phyloP scores from a whole-genome alignment of 2,797 vertebrate genomes.

The Ispidina picta region DNA sequence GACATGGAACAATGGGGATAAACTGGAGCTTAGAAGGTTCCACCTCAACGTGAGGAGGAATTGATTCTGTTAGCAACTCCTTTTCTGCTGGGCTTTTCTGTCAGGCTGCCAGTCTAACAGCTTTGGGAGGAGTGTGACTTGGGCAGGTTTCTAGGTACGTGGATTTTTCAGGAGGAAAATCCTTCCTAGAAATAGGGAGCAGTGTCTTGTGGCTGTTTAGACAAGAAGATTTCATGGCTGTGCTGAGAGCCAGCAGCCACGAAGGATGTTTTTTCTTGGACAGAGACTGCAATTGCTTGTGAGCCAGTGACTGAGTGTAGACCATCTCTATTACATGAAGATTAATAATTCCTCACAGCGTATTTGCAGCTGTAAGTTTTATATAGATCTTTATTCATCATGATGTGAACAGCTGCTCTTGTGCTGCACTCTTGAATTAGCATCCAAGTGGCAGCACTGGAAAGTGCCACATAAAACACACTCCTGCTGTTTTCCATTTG shows the following conservation, averaged over 20 bases:
- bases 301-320: slow-evolving; percentile 43
- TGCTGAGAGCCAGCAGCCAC: slow-evolving; percentile 39
- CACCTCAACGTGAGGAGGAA: neutral
- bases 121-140: neutral
- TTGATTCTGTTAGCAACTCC: neutral
- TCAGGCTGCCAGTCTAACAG: neutral
- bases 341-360: slow-evolving; percentile 52
- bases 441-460: slow-evolving; percentile 58
- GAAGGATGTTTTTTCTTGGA: slow-evolving; percentile 47
- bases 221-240: neutral
- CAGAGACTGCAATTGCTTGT: slow-evolving; percentile 4
- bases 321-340: slow-evolving; percentile 61
- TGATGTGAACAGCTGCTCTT: slow-evolving; percentile 65
- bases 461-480: slow-evolving; percentile 62
- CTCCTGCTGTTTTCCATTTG: slow-evolving; percentile 50
- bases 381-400: slow-evolving; percentile 63
- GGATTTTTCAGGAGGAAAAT: neutral
- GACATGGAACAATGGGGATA: no score
- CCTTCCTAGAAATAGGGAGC: slow-evolving; percentile 4
- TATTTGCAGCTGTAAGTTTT: slow-evolving; percentile 68
- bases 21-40: no score
- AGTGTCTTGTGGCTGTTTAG: neutral
- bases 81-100: neutral
- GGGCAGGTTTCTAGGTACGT: neutral
- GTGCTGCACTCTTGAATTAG: slow-evolving; percentile 44